Evolutionary conservation across 2,113 vertebrate genomes (phyloP).

Genomic region (Chaetorhynchus papuensis): DNA sequence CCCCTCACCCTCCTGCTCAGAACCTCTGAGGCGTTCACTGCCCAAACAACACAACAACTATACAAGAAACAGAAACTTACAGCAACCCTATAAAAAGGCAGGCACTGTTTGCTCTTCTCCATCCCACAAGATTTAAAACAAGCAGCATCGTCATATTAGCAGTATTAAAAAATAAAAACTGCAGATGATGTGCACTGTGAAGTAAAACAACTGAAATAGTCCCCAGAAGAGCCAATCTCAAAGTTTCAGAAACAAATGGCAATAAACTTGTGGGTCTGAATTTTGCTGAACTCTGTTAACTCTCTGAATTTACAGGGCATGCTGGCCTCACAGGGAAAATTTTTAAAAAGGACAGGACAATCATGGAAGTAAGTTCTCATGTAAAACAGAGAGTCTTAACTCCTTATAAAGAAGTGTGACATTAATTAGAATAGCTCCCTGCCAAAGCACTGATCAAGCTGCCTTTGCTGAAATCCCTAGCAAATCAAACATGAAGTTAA

Average conservation of each 20-base stretch:
- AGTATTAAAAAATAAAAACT: not conserved
- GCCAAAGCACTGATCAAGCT: not conserved
- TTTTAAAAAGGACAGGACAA: not conserved
- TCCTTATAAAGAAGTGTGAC: not conserved
- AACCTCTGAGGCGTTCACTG: not conserved
- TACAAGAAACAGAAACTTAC: not conserved
- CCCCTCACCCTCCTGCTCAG: not conserved
- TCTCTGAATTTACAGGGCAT: not conserved
- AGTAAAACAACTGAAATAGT: not conserved
- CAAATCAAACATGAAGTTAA: not conserved
- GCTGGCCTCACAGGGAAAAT: not conserved
- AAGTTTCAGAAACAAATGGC: not conserved
- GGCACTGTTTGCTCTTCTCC: not conserved
- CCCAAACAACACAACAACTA: fast-evolving
- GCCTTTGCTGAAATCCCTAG: not conserved
- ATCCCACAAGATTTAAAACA: not conserved
- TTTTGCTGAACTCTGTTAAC: not conserved
- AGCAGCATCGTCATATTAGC: not conserved
- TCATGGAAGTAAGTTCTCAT: not conserved
- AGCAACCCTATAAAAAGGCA: not conserved
- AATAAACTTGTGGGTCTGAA: not conserved
- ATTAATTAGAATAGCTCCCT: not conserved
- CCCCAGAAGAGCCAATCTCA: not conserved
- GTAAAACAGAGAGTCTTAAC: not conserved
- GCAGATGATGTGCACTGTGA: not conserved